Evolutionary conservation across 2,888 invertebrate species (phyloP).

Genomic region (Athetis lepigone): DNA sequence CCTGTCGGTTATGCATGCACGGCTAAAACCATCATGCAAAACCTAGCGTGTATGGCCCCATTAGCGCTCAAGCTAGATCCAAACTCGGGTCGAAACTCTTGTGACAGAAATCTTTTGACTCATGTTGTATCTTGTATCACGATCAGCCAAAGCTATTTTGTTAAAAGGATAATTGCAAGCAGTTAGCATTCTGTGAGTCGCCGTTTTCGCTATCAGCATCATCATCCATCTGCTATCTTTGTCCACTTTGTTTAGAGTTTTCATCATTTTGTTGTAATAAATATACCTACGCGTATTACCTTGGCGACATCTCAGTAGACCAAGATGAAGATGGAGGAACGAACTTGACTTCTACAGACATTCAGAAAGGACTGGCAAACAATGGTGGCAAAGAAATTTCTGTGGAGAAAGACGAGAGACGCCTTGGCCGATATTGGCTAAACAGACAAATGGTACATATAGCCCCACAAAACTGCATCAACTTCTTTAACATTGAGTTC

Average conservation of each 20-base stretch:
- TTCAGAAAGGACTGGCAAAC: not conserved
- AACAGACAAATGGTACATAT: not conserved
- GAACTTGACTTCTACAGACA: not conserved
- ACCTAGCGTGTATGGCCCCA: too few relatives aligned
- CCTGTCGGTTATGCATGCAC: too few relatives aligned
- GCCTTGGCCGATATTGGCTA: not conserved
- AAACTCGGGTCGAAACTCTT: not conserved
- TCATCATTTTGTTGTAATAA: not conserved
- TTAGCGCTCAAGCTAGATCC: too few relatives aligned
- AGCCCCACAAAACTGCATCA: not conserved
- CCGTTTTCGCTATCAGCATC: not conserved
- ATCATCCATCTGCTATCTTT: not conserved
- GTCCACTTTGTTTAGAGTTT: not conserved
- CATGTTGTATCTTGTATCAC: not conserved
- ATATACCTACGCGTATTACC: too few relatives aligned
- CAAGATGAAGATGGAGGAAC: not conserved
- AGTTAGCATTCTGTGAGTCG: not conserved
- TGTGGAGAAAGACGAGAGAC: not conserved
- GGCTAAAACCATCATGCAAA: too few relatives aligned
- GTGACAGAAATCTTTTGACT: not conserved
- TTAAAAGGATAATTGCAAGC: not conserved
- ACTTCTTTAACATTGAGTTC: not conserved
- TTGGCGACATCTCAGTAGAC: not conserved
- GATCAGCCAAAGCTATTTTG: not conserved
- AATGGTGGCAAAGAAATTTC: not conserved